A percentile compares a stretch with the other conserved stretches of the same genome.
Conservation (phyloP, 2,797 vertebrate genomes). For the Sylvia borin region DNA sequence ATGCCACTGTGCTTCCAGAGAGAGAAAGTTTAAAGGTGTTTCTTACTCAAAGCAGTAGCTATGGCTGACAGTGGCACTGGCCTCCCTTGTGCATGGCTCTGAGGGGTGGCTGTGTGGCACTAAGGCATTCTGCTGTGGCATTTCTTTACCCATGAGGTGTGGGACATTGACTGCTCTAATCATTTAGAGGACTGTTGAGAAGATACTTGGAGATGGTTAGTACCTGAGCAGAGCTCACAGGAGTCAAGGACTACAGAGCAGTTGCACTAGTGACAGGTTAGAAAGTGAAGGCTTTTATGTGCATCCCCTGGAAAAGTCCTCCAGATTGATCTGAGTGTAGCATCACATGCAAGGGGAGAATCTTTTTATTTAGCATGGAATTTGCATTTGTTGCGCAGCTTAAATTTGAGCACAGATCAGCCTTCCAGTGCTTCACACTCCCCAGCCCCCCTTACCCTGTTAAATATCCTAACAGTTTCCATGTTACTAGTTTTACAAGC, state of each 20-base stretch:
- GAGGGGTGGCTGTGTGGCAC: background rate
- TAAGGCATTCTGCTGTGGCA: background rate
- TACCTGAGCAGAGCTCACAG: background rate
- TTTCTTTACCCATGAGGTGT: background rate
- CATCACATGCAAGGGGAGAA: background rate
- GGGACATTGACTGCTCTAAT: background rate
- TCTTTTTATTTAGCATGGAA: background rate
- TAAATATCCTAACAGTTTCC: background rate
- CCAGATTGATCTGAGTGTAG: background rate
- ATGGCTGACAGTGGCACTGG: background rate
- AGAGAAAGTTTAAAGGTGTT: background rate
- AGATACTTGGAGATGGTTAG: background rate
- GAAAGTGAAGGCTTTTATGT: background rate
- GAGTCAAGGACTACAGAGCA: background rate
- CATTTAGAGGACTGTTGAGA: background rate
- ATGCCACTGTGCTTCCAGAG: background rate
- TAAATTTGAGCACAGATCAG: background rate
- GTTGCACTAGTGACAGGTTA: background rate
- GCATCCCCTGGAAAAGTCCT: background rate
- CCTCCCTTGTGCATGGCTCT: fast-evolving
- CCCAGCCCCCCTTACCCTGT: background rate
- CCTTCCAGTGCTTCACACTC: background rate
- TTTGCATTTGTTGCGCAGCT: background rate
- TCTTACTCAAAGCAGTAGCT: background rate
- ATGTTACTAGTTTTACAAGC: background rate